Base-by-base conservation (phyloP, 2,888 invertebrate genomes). In the Anorthoa munda region DNA sequence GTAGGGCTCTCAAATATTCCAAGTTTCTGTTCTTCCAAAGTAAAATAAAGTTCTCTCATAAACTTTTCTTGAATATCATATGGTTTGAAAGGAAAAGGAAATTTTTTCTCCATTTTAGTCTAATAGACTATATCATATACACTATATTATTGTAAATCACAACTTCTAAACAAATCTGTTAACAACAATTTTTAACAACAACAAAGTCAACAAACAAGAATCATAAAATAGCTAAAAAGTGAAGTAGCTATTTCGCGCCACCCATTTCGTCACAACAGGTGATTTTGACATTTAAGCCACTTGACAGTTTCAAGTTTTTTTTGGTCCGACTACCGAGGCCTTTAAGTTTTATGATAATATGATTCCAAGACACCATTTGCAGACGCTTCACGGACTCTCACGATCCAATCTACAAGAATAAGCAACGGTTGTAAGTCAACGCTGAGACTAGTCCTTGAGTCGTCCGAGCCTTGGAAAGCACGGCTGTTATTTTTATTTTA, bases 1-100 rank as follows among this genome's bases (percentile, higher is more conserved):
- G 99, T 99, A 15, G 99, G 99, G 93, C 99, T 99, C 94, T 99
- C 99, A 93, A 99, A 99, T 83, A 99, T 98, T n/a, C 99, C 99
- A 59, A 99, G 95, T 92, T 98, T 97, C 45, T 97, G 97, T 59
- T 97, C 95, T 90, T 99, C 98, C 73, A 99, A 94, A 23, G 98
- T 97, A 46, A 89, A 87, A 92, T 99, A 99, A 11, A 99, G 95
- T 76, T 97, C 97, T 86, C 95, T 97, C 99, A 99, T 99, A 91
- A 99, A 98, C 82, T 98, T 97, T 86, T 97, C 95, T 95, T 99
- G 99, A 86, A 99, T 99, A n/a, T 96, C 90, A 90, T 99, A 99
- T 0, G 99, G 99, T 84, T 97, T 93, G 93, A 98, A 99, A 0
- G 99, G 99, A 96, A 99, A 99, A 48, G 97, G 97, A 95, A 99